A percentile compares a stretch with the other conserved stretches of the same genome.
These are phyloP conservation scores for Leptopilina myrica DNA, from an alignment of 2,888 invertebrate genomes.

Conservation along the genomic window DNA sequence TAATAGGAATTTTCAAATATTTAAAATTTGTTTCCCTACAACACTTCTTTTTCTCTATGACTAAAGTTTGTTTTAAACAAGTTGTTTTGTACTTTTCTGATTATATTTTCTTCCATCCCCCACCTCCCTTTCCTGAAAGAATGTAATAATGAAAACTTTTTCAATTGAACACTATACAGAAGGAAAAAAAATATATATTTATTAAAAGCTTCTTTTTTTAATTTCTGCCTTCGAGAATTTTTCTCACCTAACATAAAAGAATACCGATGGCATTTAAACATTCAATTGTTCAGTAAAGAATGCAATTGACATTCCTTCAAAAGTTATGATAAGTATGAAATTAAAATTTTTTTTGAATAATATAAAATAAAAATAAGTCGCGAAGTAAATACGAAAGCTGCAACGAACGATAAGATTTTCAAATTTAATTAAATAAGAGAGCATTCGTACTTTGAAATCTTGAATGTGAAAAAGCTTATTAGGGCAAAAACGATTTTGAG, in stretches of 20 bases:
- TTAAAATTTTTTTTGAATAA: neutral
- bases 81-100: neutral
- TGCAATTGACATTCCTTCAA: neutral
- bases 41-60: too few relatives aligned
- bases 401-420: slow-evolving; percentile 29
- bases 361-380: neutral
- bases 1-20: too few relatives aligned
- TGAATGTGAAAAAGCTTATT: slow-evolving; percentile 36
- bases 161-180: neutral
- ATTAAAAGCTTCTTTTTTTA: neutral
- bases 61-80: neutral
- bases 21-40: too few relatives aligned
- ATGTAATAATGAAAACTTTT: slow-evolving; percentile 9
- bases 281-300: neutral
- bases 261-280: slow-evolving; percentile 6
- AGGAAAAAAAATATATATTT: neutral
- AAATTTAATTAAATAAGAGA: slow-evolving; percentile 39
- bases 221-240: neutral
- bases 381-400: slow-evolving; percentile 27
- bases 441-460: neutral
- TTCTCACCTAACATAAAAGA: neutral
- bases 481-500: slow-evolving; percentile 26
- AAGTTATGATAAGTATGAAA: neutral
- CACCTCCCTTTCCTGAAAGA: neutral
- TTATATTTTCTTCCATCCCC: neutral